Evolutionary conservation across 1,140 invertebrate genomes (phyloP).

Genomic region (Agrilus planipennis): DNA sequence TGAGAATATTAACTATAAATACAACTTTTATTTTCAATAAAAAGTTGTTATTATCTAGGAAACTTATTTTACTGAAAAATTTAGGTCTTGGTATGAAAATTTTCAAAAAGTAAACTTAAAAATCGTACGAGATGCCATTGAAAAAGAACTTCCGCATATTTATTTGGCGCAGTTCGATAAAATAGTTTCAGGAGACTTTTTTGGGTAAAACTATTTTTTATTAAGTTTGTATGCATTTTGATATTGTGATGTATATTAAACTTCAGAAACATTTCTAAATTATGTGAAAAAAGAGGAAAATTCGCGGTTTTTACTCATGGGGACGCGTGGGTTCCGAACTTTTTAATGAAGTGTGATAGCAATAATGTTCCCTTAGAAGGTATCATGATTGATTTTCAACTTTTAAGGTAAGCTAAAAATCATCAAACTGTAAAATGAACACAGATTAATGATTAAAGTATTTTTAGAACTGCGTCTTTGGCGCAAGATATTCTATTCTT

Average conservation of each 20-base stretch:
- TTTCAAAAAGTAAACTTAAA: conserved; percentile 42
- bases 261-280: conserved; percentile 15
- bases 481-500: conserved; percentile 41
- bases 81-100: conserved; percentile 48
- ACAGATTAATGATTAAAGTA: conserved; percentile 1
- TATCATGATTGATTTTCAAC: conserved; percentile 58
- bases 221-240: conserved; percentile 17
- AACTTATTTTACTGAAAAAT: conserved; percentile 45
- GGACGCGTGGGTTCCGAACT: conserved; percentile 63
- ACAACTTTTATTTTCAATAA: conserved; percentile 3
- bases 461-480: conserved; percentile 35
- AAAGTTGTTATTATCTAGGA: conserved; percentile 29
- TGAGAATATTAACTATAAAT: conserved; percentile 11
- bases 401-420: conserved; percentile 44
- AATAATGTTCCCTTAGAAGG: conserved; percentile 35
- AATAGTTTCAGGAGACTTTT: conserved; percentile 38
- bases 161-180: conserved; percentile 44
- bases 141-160: conserved; percentile 46
- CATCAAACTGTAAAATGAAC: no score
- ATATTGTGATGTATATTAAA: conserved; percentile 19
- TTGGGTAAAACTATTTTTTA: conserved; percentile 19
- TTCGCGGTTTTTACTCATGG: conserved; percentile 49
- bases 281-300: conserved; percentile 23
- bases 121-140: conserved; percentile 46
- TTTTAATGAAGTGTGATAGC: conserved; percentile 42